A percentile compares a stretch with the other conserved stretches of the same genome.
These are phyloP conservation scores for Aphis gossypii DNA, from an alignment of 1,140 invertebrate species.

Conservation along the genomic window DNA sequence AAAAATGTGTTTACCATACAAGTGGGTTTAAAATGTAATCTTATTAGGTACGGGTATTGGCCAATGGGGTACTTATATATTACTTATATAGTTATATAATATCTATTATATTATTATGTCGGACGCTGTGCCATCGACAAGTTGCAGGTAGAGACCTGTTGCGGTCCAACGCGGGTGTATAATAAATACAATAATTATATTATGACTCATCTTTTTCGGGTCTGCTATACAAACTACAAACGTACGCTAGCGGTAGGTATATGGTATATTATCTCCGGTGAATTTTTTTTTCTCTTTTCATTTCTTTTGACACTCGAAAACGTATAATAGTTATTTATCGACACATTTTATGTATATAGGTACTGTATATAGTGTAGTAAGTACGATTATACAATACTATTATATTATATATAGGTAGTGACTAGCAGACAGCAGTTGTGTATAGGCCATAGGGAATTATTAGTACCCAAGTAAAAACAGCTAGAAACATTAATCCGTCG, in stretches of 20 bases:
- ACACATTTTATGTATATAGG: background rate
- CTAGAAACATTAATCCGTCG: background rate
- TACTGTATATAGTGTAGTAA: background rate
- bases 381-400: background rate
- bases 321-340: background rate
- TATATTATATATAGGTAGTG: background rate
- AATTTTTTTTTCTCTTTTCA: background rate
- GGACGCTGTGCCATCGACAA: background rate
- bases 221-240: background rate
- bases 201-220: background rate
- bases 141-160: background rate
- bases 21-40: background rate
- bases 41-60: background rate
- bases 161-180: background rate
- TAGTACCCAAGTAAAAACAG: background rate
- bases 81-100: background rate
- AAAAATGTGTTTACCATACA: background rate
- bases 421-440: background rate
- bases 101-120: background rate
- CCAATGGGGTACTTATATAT: background rate
- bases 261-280: background rate
- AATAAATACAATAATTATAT: conserved; percentile 4
- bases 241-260: background rate
- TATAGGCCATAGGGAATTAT: background rate
- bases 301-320: background rate